Evolutionary conservation across 2,113 vertebrate species (phyloP), one percentile per base, ranked within the genome.

Genomic region (Baryphthengus martii): DNA sequence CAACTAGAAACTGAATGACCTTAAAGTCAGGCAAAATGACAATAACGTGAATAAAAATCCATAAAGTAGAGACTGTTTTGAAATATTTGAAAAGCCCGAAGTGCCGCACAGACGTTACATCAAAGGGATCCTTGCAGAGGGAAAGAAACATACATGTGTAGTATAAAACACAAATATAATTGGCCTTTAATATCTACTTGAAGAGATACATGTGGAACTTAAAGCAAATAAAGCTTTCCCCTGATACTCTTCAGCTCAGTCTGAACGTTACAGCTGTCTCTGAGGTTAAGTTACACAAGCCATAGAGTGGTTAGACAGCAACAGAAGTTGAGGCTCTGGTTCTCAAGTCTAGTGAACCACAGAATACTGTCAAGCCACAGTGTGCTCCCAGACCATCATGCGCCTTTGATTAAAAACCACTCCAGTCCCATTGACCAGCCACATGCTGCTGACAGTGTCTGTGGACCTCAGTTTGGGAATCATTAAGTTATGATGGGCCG

Each of bases 301-400:
- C 14, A 4, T 37, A n/a, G 58, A 40, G 49, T 11, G 15, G 53
- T 77, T 39, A 53, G 31, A 58, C 17, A 74, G 55, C 31, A 49
- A 1, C 31, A 84, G 65, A 62, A 55, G 17, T 1, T 81, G 61
- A 55, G 56, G 63, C 78, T 78, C 65, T 71, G 50, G 31, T 62
- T 89, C n/a, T 55, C 25, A 7, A 71, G 40, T 53, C 35, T 17
- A 12, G 56, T 29, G 61, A 75, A 25, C 11, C 56, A 35, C 45
- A 67, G 49, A 4, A 12, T 85, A 7, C 37, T 83, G 44, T 61
- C 28, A 70, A 56, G 21, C 73, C 81, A 49, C 63, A 52, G 0
- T 3, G 4, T 8, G 1, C 40, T 66, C 21, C 13, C 26, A 71
- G 70, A 15, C n/a, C 8, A 13, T 28, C 9, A 1, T n/a, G 14